phyloP scores from a whole-genome alignment of 1,140 invertebrate genomes.

The Caenorhabditis inopinata region DNA sequence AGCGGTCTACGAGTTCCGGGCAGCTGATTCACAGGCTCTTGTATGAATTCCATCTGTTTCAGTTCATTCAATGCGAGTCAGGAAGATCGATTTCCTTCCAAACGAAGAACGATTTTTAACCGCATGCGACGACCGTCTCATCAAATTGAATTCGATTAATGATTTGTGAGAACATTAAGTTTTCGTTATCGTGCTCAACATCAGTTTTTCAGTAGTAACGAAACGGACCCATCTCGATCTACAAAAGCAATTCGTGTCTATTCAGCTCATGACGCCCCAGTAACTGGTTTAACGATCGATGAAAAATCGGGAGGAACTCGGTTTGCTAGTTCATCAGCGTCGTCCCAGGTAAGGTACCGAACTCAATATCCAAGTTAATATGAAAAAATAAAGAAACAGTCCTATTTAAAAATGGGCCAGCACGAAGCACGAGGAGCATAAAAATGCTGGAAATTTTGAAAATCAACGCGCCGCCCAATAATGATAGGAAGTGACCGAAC shows the following conservation, averaged over 20 bases:
- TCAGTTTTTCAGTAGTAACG: background rate
- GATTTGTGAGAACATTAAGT: background rate
- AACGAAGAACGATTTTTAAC: slow-evolving; percentile 13
- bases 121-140: slow-evolving; percentile 22
- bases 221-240: background rate
- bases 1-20: no score
- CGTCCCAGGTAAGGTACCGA: background rate
- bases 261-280: background rate
- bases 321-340: background rate
- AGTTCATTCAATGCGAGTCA: slow-evolving; percentile 37
- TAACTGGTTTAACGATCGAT: background rate
- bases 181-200: no score
- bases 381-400: no score
- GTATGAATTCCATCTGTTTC: no score
- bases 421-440: no score
- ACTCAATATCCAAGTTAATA: no score
- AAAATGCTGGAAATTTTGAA: no score
- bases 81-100: slow-evolving; percentile 1
- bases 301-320: background rate
- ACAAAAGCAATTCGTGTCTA: background rate
- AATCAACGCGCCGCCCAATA: no score
- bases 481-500: no score
- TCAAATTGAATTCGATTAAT: background rate
- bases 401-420: no score
- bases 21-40: no score